phyloP scores from a whole-genome alignment of 2,888 invertebrate species.

The Cheilosia vernalis region DNA sequence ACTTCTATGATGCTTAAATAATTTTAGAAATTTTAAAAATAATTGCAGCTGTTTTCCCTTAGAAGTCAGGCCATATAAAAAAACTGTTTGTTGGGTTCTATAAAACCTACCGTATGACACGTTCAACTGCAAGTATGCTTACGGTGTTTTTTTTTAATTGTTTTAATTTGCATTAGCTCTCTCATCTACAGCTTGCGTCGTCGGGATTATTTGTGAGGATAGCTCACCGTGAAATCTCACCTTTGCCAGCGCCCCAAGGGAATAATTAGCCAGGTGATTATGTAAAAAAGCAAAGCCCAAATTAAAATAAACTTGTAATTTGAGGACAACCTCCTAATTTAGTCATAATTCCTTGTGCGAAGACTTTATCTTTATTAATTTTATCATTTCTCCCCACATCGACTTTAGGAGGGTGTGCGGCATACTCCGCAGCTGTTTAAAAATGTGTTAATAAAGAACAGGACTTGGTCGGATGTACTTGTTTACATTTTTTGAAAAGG shows the following conservation, averaged over 20 bases:
- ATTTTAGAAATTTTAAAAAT: too few species aligned
- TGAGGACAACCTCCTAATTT: slow-evolving; percentile 17
- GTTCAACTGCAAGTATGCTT: too few species aligned
- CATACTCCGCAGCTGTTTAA: too few species aligned
- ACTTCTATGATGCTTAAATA: too few species aligned
- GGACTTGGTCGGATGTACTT: too few species aligned
- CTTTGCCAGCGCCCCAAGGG: slow-evolving; percentile 34
- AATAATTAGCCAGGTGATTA: slow-evolving; percentile 61
- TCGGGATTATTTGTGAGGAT: not conserved
- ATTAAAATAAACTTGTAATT: slow-evolving; percentile 35
- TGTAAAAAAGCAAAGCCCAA: slow-evolving; percentile 42
- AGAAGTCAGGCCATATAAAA: too few species aligned
- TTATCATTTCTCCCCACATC: not conserved
- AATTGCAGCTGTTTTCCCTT: too few species aligned
- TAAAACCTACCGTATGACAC: too few species aligned
- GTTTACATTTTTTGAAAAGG: too few species aligned
- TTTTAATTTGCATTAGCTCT: not conserved
- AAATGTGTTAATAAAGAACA: too few species aligned
- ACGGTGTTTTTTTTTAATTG: not conserved
- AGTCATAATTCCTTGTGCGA: not conserved
- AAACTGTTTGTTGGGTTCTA: too few species aligned
- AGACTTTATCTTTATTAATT: not conserved
- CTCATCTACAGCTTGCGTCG: slow-evolving; percentile 2
- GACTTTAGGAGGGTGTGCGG: too few species aligned
- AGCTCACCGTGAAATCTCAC: slow-evolving; percentile 14